Evolutionary conservation across 2,888 invertebrate species (phyloP), one percentile per base, ranked within the genome.

Genomic region (Ophion obscuratus): DNA sequence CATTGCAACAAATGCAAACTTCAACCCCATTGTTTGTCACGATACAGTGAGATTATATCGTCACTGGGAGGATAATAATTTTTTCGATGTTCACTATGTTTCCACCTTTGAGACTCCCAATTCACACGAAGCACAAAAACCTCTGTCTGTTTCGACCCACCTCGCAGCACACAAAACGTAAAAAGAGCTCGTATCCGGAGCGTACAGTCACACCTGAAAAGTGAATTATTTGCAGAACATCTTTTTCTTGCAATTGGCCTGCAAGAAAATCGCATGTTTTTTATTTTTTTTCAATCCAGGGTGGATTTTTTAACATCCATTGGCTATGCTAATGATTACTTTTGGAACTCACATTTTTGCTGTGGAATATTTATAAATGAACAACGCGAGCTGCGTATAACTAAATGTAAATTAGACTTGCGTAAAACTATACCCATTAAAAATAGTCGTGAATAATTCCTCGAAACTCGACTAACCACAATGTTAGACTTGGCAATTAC

Each of bases 41-140:
- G 14, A 53, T 5, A 40, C 1, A 40, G 36, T 20, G n/a, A n/a
- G 20, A 20, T 67, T n/a, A 67, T 6, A 7, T n/a, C 67, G 20
- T 64, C 67, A 40, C 67, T 47, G 1, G 20, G n/a, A 59, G 80
- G 53, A 73, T 73, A 36, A 27, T 66, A 44, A 66, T 74, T 81
- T n/a, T 24, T 57, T 27, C 24, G 74, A 68, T 17, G 31, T 67
- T 31, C 24, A 59, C 40, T 44, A 31, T 53, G n/a, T 44, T 62
- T 53, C 27, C 36, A 67, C 62, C 73, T 73, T 71, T 64, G 64
- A 57, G 73, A 80, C 73, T 73, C 80, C 20, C 40, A 80, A 80
- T 66, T 59, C 66, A 57, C 66, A 73, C 57, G 24, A 73, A 64
- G 24, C 40, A 66, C 74, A 74, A 74, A 71, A 71, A 53, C 24